Evolutionary conservation across 2,888 invertebrate species (phyloP).

Genomic region (Camptogramma bilineatum): DNA sequence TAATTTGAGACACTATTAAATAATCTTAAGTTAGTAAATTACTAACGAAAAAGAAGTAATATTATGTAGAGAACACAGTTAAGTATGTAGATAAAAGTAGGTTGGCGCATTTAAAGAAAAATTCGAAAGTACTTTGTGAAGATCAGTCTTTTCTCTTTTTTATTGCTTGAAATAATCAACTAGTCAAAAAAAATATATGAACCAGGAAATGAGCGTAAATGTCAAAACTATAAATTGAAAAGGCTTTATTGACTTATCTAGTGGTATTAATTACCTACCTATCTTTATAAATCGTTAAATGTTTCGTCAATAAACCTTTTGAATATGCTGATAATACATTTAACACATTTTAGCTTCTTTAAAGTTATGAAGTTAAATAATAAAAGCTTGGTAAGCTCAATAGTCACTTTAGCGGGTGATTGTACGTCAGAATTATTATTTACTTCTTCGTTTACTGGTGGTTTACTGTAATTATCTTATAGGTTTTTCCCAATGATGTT

Average conservation of each 20-base stretch:
- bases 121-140: background rate
- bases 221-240: slow-evolving; percentile 37
- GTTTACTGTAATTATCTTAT: background rate
- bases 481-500: too few species aligned
- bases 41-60: too few species aligned
- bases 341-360: slow-evolving; percentile 4
- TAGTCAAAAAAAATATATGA: slow-evolving; percentile 18
- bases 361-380: background rate
- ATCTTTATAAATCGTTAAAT: slow-evolving; percentile 7
- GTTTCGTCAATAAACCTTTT: slow-evolving; percentile 13
- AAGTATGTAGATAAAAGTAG: background rate
- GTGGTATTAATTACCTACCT: slow-evolving; percentile 14
- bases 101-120: background rate
- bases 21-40: too few species aligned
- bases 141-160: slow-evolving; percentile 2
- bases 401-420: background rate
- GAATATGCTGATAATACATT: slow-evolving; percentile 1
- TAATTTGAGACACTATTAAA: background rate
- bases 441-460: background rate
- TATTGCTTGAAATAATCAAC: background rate
- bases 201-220: slow-evolving; percentile 38
- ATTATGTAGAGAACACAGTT: too few species aligned
- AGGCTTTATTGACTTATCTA: slow-evolving; percentile 9
- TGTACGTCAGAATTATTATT: background rate
- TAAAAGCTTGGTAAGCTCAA: background rate